Evolutionary conservation across 2,888 invertebrate genomes (phyloP), one percentile per base, ranked within the genome.

Genomic region (Heliconius aoede): DNA sequence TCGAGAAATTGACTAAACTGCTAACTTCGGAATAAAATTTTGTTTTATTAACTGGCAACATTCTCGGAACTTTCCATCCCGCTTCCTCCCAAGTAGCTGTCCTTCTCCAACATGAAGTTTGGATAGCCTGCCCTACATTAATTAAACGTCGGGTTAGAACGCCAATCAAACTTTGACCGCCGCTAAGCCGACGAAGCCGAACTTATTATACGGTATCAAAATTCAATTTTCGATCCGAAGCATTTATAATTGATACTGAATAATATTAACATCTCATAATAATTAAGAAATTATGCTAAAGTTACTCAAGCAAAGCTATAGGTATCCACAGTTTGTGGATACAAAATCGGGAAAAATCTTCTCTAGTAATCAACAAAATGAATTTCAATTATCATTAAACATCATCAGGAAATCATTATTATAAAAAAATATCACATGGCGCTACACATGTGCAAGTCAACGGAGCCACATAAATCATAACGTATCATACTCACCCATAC

Each of bases 111-210:
- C 91, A 83, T 84, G 84, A 87, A 89, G 85, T 87, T 87, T 85
- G 86, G 88, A 86, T 86, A 87, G 87, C 87, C 88, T 86, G 87
- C 86, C 87, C 86, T 88, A 90, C 91, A 93, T 93, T 93, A 93
- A 94, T 94, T 93, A 93, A 90, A 91, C 88, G 89, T 87, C 86
- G 89, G 90, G 89, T 90, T 92, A 91, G 90, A 89, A 90, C 90
- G 92, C 93, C 93, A 93, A 94, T 94, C 93, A 94, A 93, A 94
- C 90, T 93, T 91, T 93, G 93, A 93, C 92, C 93, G 88, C 88
- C 85, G 86, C 89, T 93, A 92, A 93, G 90, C 92, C 90, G 89
- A 89, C 90, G 89, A 90, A 91, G 89, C 92, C 89, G 84, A 89
- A 93, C 91, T 91, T 91, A 93, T 93, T 93, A 93, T 91, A 90